Evolutionary conservation across 2,113 vertebrate genomes (phyloP), one percentile per base, ranked within the genome.

Genomic region (Tetrao urogallus): DNA sequence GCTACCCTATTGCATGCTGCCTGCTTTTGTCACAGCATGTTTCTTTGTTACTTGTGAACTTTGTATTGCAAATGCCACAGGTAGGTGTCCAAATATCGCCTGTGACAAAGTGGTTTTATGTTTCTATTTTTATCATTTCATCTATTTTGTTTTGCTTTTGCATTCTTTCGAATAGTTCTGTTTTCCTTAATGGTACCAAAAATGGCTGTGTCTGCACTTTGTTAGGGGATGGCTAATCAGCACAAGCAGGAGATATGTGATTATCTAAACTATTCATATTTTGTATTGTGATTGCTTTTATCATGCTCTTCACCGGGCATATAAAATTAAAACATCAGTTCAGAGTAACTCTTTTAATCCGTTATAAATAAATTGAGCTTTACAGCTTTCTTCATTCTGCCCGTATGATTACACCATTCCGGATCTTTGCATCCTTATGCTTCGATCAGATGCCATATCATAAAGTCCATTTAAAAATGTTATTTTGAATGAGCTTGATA

Each of bases 321-420:
- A 76, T 74, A 88, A 93, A 89, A 93, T 92, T 66, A 82, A 92
- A 94, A 76, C 16, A 81, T 58, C n/a, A 63, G 27, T 88, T 95
- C 93, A 76, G 90, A 89, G 40, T 82, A 90, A 86, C n/a, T 2
- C 57, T 89, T 83, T 57, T 86, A 95, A 96, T 94, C 81, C 60
- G 82, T 94, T 89, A 86, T 60, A 94, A 92, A 83, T 76, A 79
- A 96, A 95, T 94, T 89, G 87, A 83, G 79, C 43, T 94, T 88
- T 91, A 63, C 56, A 78, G 47, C 27, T 92, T 94, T 93, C 69
- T 92, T 91, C 1, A 1, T 42, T 91, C 67, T 56, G 64, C 30
- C 86, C 40, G 77, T 40, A 81, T 36, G 76, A 94, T 94, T 94
- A 94, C 16, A 86, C 40, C 25, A 34, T 67, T 76, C 27, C 20